Evolutionary conservation across 2,888 invertebrate species (phyloP).

Genomic region (Augochlorella aurata): DNA sequence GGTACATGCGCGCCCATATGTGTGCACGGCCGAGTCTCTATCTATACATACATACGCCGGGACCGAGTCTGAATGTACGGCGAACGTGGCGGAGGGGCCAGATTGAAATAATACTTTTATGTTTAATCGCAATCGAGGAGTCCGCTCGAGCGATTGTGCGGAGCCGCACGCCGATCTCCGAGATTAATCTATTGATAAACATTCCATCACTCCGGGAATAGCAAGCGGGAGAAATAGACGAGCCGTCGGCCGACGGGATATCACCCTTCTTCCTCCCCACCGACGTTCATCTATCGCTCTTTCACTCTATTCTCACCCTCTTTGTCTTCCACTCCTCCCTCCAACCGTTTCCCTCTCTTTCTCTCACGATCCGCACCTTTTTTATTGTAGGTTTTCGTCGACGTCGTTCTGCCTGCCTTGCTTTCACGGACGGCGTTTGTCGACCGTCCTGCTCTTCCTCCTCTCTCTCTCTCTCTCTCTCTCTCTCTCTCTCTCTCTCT

Average conservation of each 20-base stretch:
- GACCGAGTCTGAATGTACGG: conserved; percentile 55
- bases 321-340: conserved; percentile 35
- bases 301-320: conserved; percentile 20
- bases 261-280: conserved; percentile 58
- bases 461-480: conserved; percentile 6
- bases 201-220: conserved; percentile 75
- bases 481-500: background rate
- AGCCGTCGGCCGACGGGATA: conserved; percentile 66
- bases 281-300: conserved; percentile 13
- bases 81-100: conserved; percentile 61
- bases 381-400: conserved; percentile 48
- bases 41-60: background rate
- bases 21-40: background rate
- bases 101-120: conserved; percentile 79
- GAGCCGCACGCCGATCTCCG: conserved; percentile 73
- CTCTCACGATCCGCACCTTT: conserved; percentile 5
- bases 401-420: conserved; percentile 65
- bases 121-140: conserved; percentile 78
- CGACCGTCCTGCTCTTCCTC: conserved; percentile 27
- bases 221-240: conserved; percentile 65
- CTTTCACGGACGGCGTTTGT: conserved; percentile 58
- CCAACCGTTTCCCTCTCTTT: conserved; percentile 16
- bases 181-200: conserved; percentile 79
- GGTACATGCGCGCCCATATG: too few species aligned
- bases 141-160: conserved; percentile 71